Evolutionary conservation across 2,888 invertebrate species (phyloP).

Genomic region (Netelia melanura): DNA sequence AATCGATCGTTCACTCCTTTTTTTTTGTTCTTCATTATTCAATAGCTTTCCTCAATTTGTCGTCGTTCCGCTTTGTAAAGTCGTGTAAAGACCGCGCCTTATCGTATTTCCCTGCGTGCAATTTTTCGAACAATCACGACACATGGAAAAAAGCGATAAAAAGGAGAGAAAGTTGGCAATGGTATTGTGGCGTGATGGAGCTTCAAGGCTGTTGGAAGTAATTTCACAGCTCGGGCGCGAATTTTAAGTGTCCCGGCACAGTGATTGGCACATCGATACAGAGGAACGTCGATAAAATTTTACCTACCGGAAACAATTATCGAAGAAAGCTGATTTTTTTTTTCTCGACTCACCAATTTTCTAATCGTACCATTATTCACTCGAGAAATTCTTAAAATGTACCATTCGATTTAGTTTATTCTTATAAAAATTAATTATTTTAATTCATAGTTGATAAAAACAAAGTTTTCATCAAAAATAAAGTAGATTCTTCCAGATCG

Average conservation of each 20-base stretch:
- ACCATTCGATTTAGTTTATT: too few species aligned
- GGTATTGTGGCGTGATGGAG: slow-evolving; percentile 70
- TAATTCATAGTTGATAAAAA: too few species aligned
- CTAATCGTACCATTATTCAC: not conserved
- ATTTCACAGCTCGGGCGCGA: slow-evolving; percentile 66
- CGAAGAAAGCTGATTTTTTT: not conserved
- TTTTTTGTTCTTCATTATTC: not conserved
- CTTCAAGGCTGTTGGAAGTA: slow-evolving; percentile 77
- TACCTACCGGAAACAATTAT: not conserved
- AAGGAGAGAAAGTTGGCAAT: slow-evolving; percentile 74
- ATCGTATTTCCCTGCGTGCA: slow-evolving; percentile 6
- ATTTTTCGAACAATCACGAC: slow-evolving; percentile 43
- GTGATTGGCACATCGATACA: slow-evolving; percentile 25
- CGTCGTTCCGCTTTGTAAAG: not conserved
- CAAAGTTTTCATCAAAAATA: too few species aligned
- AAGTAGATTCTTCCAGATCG: too few species aligned
- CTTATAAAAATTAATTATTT: too few species aligned
- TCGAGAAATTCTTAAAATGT: too few species aligned
- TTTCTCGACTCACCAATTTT: not conserved
- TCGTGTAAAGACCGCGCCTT: not conserved
- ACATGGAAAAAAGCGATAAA: slow-evolving; percentile 44
- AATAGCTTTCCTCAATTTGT: not conserved
- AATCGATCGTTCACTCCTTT: not conserved
- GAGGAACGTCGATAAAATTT: not conserved
- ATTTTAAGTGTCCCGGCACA: not conserved